phyloP scores from a whole-genome alignment of 2,113 vertebrate species.

The Procapra przewalskii region DNA sequence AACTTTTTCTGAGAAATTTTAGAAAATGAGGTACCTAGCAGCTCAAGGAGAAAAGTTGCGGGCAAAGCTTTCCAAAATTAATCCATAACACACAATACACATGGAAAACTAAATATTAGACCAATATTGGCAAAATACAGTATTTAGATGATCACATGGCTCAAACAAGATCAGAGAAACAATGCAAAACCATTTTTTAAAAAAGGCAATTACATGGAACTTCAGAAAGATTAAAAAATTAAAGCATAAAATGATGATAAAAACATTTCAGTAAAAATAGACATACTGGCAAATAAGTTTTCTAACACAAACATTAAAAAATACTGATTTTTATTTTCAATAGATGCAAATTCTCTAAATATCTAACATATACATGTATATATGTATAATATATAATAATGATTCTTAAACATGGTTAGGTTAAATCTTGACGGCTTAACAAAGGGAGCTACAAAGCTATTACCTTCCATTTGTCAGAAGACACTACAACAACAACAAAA shows the following conservation, averaged over 20 bases:
- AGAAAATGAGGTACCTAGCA: not conserved
- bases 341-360: not conserved
- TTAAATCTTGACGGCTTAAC: not conserved
- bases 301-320: slow-evolving; percentile 10
- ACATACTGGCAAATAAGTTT: not conserved
- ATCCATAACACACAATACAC: not conserved
- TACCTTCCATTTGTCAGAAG: not conserved
- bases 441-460: not conserved
- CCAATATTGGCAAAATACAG: slow-evolving; percentile 28
- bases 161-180: not conserved
- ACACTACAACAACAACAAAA: not conserved
- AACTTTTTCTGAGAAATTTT: slow-evolving; percentile 25
- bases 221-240: not conserved
- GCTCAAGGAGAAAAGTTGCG: not conserved
- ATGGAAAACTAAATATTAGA: not conserved
- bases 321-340: not conserved
- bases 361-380: not conserved
- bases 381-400: not conserved
- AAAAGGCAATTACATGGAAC: not conserved
- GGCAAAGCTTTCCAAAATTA: not conserved
- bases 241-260: not conserved
- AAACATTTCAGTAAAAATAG: not conserved
- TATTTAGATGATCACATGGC: not conserved
- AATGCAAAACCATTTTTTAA: not conserved
- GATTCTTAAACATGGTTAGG: not conserved